Evolutionary conservation across 2,113 vertebrate species (phyloP).

Genomic region (Coracopsis vasa): DNA sequence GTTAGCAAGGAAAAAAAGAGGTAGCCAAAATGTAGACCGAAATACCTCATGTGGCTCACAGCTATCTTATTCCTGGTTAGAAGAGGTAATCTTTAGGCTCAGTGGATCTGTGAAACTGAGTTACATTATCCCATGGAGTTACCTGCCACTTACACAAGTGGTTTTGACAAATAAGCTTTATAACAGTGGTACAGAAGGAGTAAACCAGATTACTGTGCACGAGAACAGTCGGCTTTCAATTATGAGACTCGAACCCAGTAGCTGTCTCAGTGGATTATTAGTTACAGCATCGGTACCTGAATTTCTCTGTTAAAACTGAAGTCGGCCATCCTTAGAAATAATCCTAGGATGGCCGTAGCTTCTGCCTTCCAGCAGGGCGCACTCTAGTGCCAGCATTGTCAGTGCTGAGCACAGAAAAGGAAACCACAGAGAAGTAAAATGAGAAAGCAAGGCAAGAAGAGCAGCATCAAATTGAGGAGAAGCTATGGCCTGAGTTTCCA

Average conservation of each 20-base stretch:
- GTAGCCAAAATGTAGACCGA: not conserved
- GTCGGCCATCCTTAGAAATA: not conserved
- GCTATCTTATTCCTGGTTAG: not conserved
- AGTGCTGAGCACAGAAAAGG: not conserved
- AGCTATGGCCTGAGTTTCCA: constrained; percentile 10
- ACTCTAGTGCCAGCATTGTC: constrained; percentile 42
- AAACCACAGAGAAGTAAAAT: not conserved
- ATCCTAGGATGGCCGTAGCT: not conserved
- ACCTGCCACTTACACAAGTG: not conserved
- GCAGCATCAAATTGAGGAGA: not conserved
- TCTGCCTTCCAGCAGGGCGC: constrained; percentile 51
- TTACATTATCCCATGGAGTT: not conserved
- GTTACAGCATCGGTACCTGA: not conserved
- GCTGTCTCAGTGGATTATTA: not conserved
- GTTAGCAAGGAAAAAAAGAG: not conserved
- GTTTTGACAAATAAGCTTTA: not conserved
- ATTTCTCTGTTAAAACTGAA: not conserved
- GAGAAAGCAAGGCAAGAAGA: not conserved
- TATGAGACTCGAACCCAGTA: not conserved
- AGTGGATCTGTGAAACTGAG: not conserved
- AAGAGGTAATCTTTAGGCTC: not conserved
- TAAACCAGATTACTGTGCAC: not conserved
- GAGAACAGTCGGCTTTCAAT: not conserved
- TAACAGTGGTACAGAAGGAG: not conserved
- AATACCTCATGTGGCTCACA: not conserved